Conservation (phyloP, 2,113 vertebrate species). For the Periophthalmus modestus region DNA sequence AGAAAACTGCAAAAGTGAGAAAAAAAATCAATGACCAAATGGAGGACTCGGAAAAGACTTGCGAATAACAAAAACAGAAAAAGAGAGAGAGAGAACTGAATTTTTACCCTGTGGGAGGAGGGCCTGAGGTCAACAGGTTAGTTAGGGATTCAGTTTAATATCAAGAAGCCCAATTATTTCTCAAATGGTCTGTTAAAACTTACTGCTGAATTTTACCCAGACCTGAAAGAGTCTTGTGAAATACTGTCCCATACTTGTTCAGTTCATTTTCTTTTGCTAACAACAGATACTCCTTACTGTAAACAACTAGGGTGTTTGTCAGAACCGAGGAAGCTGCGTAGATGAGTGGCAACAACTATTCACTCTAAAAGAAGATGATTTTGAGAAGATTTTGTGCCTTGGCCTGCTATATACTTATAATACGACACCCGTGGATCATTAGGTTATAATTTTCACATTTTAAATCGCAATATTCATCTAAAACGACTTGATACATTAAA, state of each 20-base stretch:
- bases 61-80: constrained; percentile 17
- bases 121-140: not conserved
- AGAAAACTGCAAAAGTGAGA: constrained; percentile 19
- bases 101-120: not conserved
- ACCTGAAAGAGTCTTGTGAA: not conserved
- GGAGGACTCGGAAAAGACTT: constrained; percentile 22
- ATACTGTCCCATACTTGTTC: not conserved
- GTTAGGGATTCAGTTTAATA: not conserved
- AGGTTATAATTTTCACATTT: too few species aligned
- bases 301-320: too few species aligned
- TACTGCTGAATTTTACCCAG: not conserved
- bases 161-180: not conserved
- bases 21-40: constrained; percentile 18
- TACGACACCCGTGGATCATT: too few species aligned
- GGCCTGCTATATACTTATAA: too few species aligned
- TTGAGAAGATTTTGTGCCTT: too few species aligned
- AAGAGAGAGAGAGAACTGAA: not conserved
- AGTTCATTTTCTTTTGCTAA: not conserved
- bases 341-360: too few species aligned
- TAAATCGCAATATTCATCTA: too few species aligned
- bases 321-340: too few species aligned
- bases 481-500: too few species aligned
- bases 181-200: not conserved
- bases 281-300: not conserved
- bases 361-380: too few species aligned